These are phyloP conservation scores for Lindbergichthys nudifrons DNA, from an alignment of 2,797 vertebrate genomes.

Conservation along the genomic window DNA sequence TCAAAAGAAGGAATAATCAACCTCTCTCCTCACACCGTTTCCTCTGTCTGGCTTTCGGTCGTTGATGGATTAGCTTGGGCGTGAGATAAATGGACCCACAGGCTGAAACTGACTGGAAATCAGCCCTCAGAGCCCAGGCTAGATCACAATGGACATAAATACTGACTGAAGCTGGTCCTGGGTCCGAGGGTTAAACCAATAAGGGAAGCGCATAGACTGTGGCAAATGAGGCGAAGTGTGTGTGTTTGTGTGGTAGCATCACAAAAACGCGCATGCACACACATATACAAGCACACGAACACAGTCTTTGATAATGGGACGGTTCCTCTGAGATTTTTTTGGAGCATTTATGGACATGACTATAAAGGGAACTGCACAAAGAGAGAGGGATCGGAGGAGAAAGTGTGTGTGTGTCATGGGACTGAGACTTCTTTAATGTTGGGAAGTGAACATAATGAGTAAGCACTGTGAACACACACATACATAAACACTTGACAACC, in stretches of 20 bases:
- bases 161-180: conserved; percentile 73
- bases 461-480: conserved; percentile 81
- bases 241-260: conserved; percentile 68
- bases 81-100: conserved; percentile 73
- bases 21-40: conserved; percentile 70
- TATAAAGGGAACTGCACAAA: conserved; percentile 59
- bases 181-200: conserved; percentile 71
- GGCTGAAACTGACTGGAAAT: conserved; percentile 74
- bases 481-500: conserved; percentile 41
- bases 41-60: conserved; percentile 70
- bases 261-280: conserved; percentile 46
- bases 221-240: conserved; percentile 57
- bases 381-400: conserved; percentile 42
- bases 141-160: conserved; percentile 66
- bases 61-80: conserved; percentile 76
- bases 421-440: conserved; percentile 74
- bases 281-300: conserved; percentile 47
- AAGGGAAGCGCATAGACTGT: conserved; percentile 63
- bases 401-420: conserved; percentile 66
- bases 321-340: conserved; percentile 57
- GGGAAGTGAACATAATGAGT: conserved; percentile 71
- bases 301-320: conserved; percentile 59
- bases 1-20: conserved; percentile 64
- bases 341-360: conserved; percentile 62
- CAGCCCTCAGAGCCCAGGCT: conserved; percentile 62